A percentile compares a stretch with the other conserved stretches of the same genome.
Conservation (phyloP, 2,888 invertebrate species). For the Ectemnius cavifrons region DNA sequence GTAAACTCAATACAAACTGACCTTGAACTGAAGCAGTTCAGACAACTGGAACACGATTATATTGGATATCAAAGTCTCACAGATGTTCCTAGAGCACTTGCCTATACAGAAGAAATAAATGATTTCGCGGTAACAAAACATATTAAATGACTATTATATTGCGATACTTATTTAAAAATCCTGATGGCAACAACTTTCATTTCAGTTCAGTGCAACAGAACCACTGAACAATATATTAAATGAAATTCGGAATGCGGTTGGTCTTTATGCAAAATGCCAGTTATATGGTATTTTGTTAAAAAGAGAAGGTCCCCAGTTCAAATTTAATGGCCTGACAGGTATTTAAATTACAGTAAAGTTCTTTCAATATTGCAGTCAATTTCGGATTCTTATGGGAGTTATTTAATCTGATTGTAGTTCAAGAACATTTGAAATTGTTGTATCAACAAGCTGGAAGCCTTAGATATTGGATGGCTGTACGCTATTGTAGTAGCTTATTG, state of each 20-base stretch:
- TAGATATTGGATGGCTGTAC: conserved; percentile 94
- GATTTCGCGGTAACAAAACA: conserved; percentile 75
- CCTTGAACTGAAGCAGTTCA: conserved; percentile 88
- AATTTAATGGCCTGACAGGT: conserved; percentile 81
- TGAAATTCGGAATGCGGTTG: conserved; percentile 84
- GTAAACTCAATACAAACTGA: conserved; percentile 88
- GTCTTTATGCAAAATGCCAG: conserved; percentile 89
- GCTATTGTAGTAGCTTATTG: conserved; percentile 95
- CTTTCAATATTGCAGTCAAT: neutral
- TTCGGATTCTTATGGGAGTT: conserved; percentile 1
- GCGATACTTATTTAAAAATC: neutral
- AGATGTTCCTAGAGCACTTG: conserved; percentile 91
- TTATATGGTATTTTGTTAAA: conserved; percentile 90
- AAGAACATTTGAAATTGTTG: conserved; percentile 84
- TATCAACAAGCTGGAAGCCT: conserved; percentile 92
- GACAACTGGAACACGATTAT: conserved; percentile 93
- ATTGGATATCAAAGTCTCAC: conserved; percentile 97
- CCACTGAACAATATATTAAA: conserved; percentile 88
- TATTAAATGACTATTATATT: neutral
- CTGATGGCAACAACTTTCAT: too few relatives aligned
- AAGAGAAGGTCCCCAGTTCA: conserved; percentile 89
- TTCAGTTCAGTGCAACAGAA: conserved; percentile 70
- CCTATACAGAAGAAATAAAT: conserved; percentile 84
- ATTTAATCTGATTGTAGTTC: conserved; percentile 78
- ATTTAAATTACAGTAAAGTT: conserved; percentile 7